Percentiles rank a stretch among this genome's conserved stretches.
Conservation (phyloP, 2,797 vertebrate genomes). For the Phyllotis vaccarum region DNA sequence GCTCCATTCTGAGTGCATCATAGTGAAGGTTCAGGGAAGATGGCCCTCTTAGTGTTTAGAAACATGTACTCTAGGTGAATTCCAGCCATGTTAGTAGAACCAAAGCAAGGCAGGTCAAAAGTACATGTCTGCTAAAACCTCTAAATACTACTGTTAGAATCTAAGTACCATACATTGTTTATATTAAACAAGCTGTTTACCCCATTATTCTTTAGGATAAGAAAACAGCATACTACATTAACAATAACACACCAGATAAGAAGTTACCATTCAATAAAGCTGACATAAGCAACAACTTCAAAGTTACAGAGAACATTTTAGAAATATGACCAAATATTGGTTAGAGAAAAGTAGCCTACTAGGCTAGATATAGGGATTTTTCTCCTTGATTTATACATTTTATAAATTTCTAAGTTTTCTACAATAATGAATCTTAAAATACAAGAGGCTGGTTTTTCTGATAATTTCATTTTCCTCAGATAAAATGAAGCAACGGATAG, state of each 20-base stretch:
- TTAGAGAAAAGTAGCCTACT: slow-evolving; percentile 38
- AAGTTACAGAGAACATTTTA: neutral
- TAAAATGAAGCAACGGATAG: slow-evolving; percentile 42
- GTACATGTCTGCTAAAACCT: neutral
- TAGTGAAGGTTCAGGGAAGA: slow-evolving; percentile 44
- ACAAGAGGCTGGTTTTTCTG: slow-evolving; percentile 13
- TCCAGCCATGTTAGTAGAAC: slow-evolving; percentile 3
- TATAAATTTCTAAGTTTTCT: slow-evolving; percentile 46
- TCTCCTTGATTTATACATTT: slow-evolving; percentile 42
- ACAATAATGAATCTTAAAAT: slow-evolving; percentile 47
- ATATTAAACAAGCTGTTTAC: slow-evolving; percentile 55
- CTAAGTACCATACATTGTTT: neutral
- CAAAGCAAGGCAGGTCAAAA: slow-evolving; percentile 52
- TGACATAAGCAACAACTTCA: neutral
- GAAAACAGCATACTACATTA: slow-evolving; percentile 23
- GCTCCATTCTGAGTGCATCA: slow-evolving; percentile 46
- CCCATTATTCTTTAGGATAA: slow-evolving; percentile 37
- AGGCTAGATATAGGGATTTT: neutral
- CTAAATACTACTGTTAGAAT: slow-evolving; percentile 35
- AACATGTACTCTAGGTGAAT: slow-evolving; percentile 30
- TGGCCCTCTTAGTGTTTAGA: slow-evolving; percentile 43
- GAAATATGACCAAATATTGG: slow-evolving; percentile 4
- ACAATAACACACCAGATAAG: neutral
- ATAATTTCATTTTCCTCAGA: slow-evolving; percentile 48
- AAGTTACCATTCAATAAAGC: neutral